Evolutionary conservation across 2,797 vertebrate genomes (phyloP).

Genomic region (Aphelocoma californica): DNA sequence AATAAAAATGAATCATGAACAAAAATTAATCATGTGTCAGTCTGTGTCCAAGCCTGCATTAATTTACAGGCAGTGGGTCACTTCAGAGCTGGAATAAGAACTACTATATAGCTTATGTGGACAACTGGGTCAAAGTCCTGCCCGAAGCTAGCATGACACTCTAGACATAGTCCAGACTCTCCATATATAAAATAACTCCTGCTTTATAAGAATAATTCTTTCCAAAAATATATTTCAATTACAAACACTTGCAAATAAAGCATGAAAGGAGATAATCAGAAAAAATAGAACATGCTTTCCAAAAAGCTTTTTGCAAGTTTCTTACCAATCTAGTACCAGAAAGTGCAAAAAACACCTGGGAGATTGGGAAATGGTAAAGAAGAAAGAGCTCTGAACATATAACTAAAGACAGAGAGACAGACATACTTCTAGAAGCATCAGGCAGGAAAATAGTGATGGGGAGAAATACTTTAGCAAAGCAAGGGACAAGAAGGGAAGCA

Average conservation of each 20-base stretch:
- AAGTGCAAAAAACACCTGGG: background rate
- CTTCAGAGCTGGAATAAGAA: background rate
- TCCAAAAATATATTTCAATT: background rate
- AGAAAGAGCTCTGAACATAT: background rate
- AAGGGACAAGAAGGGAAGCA: background rate
- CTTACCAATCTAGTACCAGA: background rate
- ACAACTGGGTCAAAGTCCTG: background rate
- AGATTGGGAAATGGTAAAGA: background rate
- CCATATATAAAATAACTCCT: background rate
- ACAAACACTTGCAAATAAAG: background rate
- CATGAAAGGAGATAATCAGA: background rate
- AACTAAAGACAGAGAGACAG: background rate
- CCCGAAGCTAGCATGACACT: accelerated
- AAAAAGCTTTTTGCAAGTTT: background rate
- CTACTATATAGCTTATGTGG: background rate
- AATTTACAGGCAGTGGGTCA: background rate
- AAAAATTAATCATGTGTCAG: background rate
- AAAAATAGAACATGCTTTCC: background rate
- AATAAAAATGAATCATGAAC: background rate
- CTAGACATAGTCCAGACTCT: background rate
- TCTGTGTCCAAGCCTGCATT: background rate
- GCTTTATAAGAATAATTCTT: background rate
- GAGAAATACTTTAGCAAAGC: background rate
- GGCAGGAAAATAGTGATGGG: background rate
- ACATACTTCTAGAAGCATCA: background rate